Evolutionary conservation across 2,888 invertebrate species (phyloP).

Genomic region (Neuroscelio doddi): DNA sequence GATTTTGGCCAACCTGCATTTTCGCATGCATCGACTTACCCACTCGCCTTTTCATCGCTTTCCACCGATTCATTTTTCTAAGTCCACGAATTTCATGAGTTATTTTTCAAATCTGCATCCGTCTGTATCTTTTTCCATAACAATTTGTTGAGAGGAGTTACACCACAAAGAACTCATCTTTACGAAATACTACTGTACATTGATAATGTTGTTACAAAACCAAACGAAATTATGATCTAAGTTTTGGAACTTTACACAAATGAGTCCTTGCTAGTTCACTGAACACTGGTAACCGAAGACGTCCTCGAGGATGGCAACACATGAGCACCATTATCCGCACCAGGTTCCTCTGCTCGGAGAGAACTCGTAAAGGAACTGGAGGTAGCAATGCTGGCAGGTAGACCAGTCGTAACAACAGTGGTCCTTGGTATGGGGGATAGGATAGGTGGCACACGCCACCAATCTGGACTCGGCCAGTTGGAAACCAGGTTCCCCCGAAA

Average conservation of each 20-base stretch:
- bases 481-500: constrained; percentile 75
- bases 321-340: constrained; percentile 27
- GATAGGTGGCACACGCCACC: constrained; percentile 68
- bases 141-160: too few relatives aligned
- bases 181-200: too few relatives aligned
- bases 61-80: constrained; percentile 9
- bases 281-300: constrained; percentile 51
- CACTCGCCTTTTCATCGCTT: constrained; percentile 26
- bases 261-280: constrained; percentile 41
- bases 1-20: constrained; percentile 51
- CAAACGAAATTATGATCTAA: too few relatives aligned
- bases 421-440: constrained; percentile 65
- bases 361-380: constrained; percentile 25
- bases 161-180: too few relatives aligned
- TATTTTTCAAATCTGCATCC: constrained; percentile 4
- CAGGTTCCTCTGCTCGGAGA: constrained; percentile 42
- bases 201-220: too few relatives aligned
- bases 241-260: too few relatives aligned
- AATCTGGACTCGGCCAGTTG: constrained; percentile 73
- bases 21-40: constrained; percentile 45
- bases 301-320: constrained; percentile 42
- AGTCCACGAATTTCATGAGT: background rate
- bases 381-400: constrained; percentile 55
- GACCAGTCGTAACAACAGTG: constrained; percentile 58
- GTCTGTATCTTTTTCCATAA: too few relatives aligned